A percentile compares a stretch with the other conserved stretches of the same genome.
phyloP scores from a whole-genome alignment of 1,140 invertebrate species.

The Scaptomyza montana region DNA sequence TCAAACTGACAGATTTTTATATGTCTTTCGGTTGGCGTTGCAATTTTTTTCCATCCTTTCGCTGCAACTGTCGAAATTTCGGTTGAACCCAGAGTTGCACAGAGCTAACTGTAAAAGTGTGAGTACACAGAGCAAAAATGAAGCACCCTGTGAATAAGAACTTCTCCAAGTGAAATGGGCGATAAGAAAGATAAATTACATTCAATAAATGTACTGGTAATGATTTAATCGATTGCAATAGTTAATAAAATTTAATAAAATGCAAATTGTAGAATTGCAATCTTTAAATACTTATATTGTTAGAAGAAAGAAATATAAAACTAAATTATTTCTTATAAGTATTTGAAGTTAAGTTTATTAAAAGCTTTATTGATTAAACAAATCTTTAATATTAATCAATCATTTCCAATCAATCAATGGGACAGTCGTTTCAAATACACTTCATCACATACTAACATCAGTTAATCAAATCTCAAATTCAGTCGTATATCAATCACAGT shows the following conservation, averaged over 20 bases:
- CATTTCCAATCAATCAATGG: too few relatives aligned
- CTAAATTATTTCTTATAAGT: too few relatives aligned
- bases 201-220: not conserved
- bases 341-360: too few relatives aligned
- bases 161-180: not conserved
- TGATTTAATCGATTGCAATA: not conserved
- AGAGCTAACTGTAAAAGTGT: conserved; percentile 7
- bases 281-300: too few relatives aligned
- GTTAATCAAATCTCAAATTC: not conserved
- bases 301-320: too few relatives aligned
- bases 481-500: not conserved
- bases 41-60: conserved; percentile 33
- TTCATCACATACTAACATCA: not conserved
- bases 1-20: conserved; percentile 67
- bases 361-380: too few relatives aligned
- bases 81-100: conserved; percentile 5
- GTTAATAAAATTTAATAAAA: not conserved
- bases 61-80: conserved; percentile 54
- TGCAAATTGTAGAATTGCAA: too few relatives aligned
- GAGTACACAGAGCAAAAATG: conserved; percentile 30
- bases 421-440: not conserved
- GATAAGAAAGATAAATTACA: not conserved
- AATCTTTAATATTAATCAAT: too few relatives aligned
- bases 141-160: conserved; percentile 5
- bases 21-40: conserved; percentile 58